These are phyloP conservation scores for Bufotes viridis DNA, from an alignment of 2,797 vertebrate species.

Conservation along the genomic window DNA sequence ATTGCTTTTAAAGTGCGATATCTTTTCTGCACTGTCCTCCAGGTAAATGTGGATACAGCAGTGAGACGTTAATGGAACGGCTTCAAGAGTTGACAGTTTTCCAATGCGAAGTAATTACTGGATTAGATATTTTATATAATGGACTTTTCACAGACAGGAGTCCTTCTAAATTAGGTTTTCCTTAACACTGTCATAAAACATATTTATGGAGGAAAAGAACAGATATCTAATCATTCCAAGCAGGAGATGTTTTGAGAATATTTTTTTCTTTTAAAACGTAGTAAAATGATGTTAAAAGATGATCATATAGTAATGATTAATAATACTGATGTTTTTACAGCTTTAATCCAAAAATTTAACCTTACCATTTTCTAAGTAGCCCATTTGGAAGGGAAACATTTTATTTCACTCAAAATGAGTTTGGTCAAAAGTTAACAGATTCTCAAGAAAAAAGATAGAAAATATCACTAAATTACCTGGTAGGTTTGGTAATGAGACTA, in stretches of 20 bases:
- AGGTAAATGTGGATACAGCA: slow-evolving; percentile 61
- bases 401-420: too few species aligned
- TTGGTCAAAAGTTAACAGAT: too few species aligned
- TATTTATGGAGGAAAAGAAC: slow-evolving; percentile 32
- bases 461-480: too few species aligned
- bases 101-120: slow-evolving; percentile 61
- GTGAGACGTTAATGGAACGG: slow-evolving; percentile 47
- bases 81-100: slow-evolving; percentile 63
- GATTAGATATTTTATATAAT: slow-evolving; percentile 68
- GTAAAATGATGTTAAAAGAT: not conserved
- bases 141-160: slow-evolving; percentile 66
- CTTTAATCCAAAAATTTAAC: not conserved
- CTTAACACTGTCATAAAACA: slow-evolving; percentile 19
- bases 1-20: slow-evolving; percentile 31
- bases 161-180: slow-evolving; percentile 64
- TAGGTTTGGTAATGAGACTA: too few species aligned
- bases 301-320: not conserved
- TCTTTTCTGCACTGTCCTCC: slow-evolving; percentile 34
- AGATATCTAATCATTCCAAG: not conserved
- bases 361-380: not conserved
- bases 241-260: slow-evolving; percentile 11
- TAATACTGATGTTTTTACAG: not conserved
- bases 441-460: too few species aligned
- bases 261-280: not conserved
- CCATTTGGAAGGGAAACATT: not conserved